These are phyloP conservation scores for Tridacna gigas DNA, from an alignment of 2,888 invertebrate genomes.

Conservation along the genomic window DNA sequence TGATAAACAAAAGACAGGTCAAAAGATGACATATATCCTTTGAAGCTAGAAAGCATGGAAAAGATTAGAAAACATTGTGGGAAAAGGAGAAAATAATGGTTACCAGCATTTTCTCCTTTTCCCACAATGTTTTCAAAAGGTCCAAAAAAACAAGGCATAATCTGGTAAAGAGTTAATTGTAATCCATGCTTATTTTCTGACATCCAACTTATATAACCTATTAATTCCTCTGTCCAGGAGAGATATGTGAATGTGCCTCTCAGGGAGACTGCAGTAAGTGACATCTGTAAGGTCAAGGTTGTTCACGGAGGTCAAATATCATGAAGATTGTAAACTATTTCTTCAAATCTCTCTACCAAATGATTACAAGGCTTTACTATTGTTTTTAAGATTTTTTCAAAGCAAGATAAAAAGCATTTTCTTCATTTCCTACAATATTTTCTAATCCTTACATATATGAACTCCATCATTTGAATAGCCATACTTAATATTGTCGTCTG, in stretches of 20 bases:
- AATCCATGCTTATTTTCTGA: constrained; percentile 3
- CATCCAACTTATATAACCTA: background rate
- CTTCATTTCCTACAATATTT: background rate
- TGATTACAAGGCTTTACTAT: too few relatives aligned
- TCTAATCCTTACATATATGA: background rate
- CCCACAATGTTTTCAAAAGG: too few relatives aligned
- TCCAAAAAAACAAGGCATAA: background rate
- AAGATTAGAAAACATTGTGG: too few relatives aligned
- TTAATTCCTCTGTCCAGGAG: constrained; percentile 17
- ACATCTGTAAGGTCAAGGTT: background rate
- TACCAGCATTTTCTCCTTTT: too few relatives aligned
- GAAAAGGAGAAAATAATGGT: too few relatives aligned
- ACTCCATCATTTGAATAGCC: too few relatives aligned
- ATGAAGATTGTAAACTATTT: background rate
- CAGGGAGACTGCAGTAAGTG: constrained; percentile 9
- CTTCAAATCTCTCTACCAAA: too few relatives aligned
- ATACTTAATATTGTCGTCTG: too few relatives aligned
- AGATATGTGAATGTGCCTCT: constrained; percentile 3
- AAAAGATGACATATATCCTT: too few relatives aligned
- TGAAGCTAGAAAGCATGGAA: too few relatives aligned
- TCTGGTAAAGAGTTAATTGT: background rate
- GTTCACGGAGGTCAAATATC: background rate
- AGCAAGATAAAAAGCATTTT: background rate
- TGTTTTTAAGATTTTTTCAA: too few relatives aligned
- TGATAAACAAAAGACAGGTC: too few relatives aligned